A percentile compares a stretch with the other conserved stretches of the same genome.
Evolutionary conservation across 2,888 invertebrate genomes (phyloP).

Genomic region (Drosophila cyrtoloma): DNA sequence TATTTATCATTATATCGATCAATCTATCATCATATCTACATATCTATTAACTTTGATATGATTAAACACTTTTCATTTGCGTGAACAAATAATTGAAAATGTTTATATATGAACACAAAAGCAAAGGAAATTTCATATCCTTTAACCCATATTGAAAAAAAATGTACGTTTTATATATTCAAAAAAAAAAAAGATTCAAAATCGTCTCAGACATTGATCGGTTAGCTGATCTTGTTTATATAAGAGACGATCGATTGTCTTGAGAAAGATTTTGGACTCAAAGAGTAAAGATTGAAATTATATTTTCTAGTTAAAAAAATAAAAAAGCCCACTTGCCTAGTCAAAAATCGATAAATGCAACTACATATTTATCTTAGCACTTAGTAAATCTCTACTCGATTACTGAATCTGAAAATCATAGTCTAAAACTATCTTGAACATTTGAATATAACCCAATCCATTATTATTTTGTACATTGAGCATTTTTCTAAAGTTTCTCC

Average conservation of each 20-base stretch:
- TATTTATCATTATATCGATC: accelerated
- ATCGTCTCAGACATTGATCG: not conserved
- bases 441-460: not conserved
- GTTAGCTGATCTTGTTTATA: not conserved
- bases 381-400: not conserved
- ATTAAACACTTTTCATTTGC: not conserved
- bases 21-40: not conserved
- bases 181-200: not conserved
- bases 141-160: not conserved
- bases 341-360: not conserved
- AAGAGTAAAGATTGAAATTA: not conserved
- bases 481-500: not conserved
- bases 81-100: not conserved
- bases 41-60: not conserved
- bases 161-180: too few relatives aligned
- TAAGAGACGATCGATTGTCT: not conserved
- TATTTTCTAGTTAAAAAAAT: not conserved
- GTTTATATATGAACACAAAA: not conserved
- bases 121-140: accelerated
- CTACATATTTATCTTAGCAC: not conserved
- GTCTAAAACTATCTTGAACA: not conserved
- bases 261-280: not conserved
- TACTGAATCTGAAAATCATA: not conserved
- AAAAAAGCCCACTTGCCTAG: not conserved
- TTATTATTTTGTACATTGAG: not conserved